Conservation (phyloP, 2,113 vertebrate species). For the Egretta garzetta region DNA sequence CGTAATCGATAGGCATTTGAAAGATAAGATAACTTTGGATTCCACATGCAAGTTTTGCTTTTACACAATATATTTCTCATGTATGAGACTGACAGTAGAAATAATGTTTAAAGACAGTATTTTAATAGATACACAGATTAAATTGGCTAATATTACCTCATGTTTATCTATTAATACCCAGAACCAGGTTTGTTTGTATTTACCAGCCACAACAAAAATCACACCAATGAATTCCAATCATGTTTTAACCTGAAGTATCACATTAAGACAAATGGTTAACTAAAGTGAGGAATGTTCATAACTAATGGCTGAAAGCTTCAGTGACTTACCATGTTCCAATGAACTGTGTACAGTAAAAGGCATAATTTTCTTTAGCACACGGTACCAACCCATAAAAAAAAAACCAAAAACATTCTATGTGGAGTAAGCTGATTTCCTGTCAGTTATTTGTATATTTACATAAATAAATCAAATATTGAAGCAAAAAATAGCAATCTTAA, state of each 20-base stretch:
- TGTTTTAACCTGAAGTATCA: slow-evolving; percentile 34
- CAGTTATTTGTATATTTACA: background rate
- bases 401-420: background rate
- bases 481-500: background rate
- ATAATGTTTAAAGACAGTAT: background rate
- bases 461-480: background rate
- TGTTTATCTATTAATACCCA: background rate
- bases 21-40: background rate
- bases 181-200: background rate
- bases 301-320: background rate
- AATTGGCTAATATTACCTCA: background rate
- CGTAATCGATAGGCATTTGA: background rate
- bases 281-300: slow-evolving; percentile 28
- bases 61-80: background rate
- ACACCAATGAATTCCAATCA: background rate
- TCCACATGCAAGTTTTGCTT: background rate
- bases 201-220: background rate
- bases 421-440: background rate
- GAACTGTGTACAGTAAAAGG: background rate
- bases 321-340: background rate
- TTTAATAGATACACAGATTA: background rate
- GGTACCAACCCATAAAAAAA: background rate
- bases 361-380: background rate
- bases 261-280: slow-evolving; percentile 10
- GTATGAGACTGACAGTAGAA: background rate